Conservation (phyloP, 1,140 invertebrate species). For the Pogonognathellus flavescens region DNA sequence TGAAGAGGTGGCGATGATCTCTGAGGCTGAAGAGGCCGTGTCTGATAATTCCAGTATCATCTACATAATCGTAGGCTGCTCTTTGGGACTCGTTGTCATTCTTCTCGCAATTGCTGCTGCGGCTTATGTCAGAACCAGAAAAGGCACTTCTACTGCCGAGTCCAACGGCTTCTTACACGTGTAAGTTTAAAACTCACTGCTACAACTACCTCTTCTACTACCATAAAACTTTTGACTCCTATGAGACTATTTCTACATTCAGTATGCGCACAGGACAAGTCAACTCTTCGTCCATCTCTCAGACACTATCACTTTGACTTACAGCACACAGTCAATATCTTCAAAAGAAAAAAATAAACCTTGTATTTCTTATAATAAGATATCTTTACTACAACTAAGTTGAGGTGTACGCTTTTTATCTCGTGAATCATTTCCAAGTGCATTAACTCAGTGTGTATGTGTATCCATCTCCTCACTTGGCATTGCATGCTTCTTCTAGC, state of each 20-base stretch:
- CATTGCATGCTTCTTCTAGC: not conserved
- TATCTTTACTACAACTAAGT: too few relatives aligned
- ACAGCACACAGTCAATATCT: not conserved
- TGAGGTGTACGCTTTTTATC: too few relatives aligned
- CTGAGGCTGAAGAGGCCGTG: conserved; percentile 54
- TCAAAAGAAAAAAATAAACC: conserved; percentile 16
- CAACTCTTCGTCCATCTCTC: not conserved
- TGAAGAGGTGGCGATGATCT: conserved; percentile 54
- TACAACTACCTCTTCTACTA: not conserved
- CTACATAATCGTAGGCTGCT: conserved; percentile 64
- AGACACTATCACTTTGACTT: not conserved
- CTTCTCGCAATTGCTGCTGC: conserved; percentile 57
- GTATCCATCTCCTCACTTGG: too few relatives aligned
- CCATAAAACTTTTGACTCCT: not conserved
- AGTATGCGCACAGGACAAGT: not conserved
- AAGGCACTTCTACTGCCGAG: conserved; percentile 62
- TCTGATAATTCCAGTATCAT: conserved; percentile 61
- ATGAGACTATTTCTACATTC: conserved; percentile 1
- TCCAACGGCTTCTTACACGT: conserved; percentile 66
- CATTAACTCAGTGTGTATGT: too few relatives aligned
- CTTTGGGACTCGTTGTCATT: conserved; percentile 64
- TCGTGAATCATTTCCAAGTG: too few relatives aligned
- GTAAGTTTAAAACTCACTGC: conserved; percentile 54
- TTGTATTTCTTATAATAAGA: not conserved
- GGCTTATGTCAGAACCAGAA: conserved; percentile 64